Evolutionary conservation across 2,888 invertebrate species (phyloP), one percentile per base, ranked within the genome.

Genomic region (Phymatocera aterrima): DNA sequence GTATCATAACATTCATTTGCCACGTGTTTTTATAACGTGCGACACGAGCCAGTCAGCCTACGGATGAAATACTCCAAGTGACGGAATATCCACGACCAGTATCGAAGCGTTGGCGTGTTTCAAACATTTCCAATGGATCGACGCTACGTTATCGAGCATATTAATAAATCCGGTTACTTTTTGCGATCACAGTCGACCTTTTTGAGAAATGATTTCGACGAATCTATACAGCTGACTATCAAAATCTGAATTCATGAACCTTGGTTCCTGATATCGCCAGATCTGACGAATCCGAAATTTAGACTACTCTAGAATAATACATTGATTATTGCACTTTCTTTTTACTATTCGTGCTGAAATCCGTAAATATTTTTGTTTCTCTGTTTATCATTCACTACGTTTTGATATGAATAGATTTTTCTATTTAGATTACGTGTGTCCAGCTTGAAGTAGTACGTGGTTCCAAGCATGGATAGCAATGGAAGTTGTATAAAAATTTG

Each of bases 1-100:
- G 65, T 43, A 43, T 65, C 24, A 24, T 65, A 40, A 37, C 18
- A 24, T 43, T 37, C 18, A 12, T 24, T 65, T 24, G 40, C 40
- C 40, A 43, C 65, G 65, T 65, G 37, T 65, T 40, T 43, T 18
- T 65, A 65, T 24, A 37, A 21, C 37, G 21, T 65, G 37, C 40
- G 60, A 0, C 60, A 34, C 60, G 18, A 24, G 54, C 54, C 54
- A 24, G 54, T 54, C 54, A 54, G 0, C 24, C 54, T 54, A 54
- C 54, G 18, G 54, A 54, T 54, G 6, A 54, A 54, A 24, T 54
- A 61, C 34, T 8, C 21, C 31, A 61, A 61, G 60, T 61, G 15
- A 31, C 60, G 12, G 6, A 61, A 34, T 31, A 31, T 34, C n/a
- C 34, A 61, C n/a, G n/a, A n/a, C 8, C 15, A 61, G n/a, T n/a